These are phyloP conservation scores for Crioceris asparagi DNA, from an alignment of 2,888 invertebrate genomes.

Conservation along the genomic window DNA sequence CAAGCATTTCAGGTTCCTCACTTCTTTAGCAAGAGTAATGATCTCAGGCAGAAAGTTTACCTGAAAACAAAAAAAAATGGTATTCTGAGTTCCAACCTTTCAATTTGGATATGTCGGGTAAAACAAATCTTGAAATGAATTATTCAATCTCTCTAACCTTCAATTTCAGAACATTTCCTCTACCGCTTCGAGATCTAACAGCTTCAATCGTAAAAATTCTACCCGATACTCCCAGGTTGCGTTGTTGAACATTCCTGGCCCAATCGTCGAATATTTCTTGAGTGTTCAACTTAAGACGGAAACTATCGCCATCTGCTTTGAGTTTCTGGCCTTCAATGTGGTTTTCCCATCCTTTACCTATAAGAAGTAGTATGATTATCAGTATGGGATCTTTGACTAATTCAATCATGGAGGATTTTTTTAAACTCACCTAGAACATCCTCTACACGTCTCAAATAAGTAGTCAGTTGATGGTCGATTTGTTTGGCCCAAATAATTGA, in stretches of 20 bases:
- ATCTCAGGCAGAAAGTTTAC: constrained; percentile 95
- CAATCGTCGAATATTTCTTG: constrained; percentile 98
- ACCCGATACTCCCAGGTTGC: constrained; percentile 88
- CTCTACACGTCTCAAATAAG: constrained; percentile 92
- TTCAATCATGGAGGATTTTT: no score
- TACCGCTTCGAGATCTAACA: constrained; percentile 63
- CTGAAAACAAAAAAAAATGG: not conserved
- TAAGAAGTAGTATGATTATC: no score
- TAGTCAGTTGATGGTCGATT: constrained; percentile 94
- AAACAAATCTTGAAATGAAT: no score
- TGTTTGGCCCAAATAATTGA: constrained; percentile 99
- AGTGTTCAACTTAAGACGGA: constrained; percentile 90
- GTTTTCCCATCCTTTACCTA: constrained; percentile 95
- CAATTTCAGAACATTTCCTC: constrained; percentile 76
- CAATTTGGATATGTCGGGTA: no score
- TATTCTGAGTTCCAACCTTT: no score
- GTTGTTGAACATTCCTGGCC: constrained; percentile 88
- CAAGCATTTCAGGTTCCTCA: constrained; percentile 87
- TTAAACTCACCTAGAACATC: constrained; percentile 75
- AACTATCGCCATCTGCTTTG: constrained; percentile 96
- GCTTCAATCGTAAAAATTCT: constrained; percentile 90
- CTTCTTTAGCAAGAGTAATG: constrained; percentile 97
- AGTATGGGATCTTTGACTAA: no score
- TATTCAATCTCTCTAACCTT: no score
- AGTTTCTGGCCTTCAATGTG: constrained; percentile 97